Evolutionary conservation across 37 sponge, comb jelly and placozoan species (phyloP), one percentile per base, ranked within the genome.

Genomic region (Ianthella basta): DNA sequence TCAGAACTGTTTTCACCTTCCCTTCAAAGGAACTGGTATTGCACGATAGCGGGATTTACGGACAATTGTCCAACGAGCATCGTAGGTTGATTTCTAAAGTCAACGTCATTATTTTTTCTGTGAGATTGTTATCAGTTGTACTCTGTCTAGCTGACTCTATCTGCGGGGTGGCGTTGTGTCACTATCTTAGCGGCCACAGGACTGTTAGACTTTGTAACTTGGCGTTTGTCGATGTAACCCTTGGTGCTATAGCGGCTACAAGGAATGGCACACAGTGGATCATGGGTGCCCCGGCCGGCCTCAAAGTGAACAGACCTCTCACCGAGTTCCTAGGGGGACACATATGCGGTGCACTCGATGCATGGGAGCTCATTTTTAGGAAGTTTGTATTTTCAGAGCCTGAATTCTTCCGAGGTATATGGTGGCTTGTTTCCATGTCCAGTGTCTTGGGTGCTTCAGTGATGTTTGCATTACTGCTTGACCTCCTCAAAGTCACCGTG

Each of bases 261-360:
- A 75, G 37, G 54, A 41, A 75, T 18, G 54, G 78, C 14, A 41
- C 53, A 1, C 19, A 59, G 39, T 95, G 96, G 96, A 64, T 92
- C 15, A 92, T 85, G 91, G 94, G 86, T 20, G 80, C 60, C 14
- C 96, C 96, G 13, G 91, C 73, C 15, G 96, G 96, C 2, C 73
- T 95, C 25, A 95, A 95, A 72, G 87, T 95, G 32, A 95, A 95
- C 83, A 85, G 67, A 0, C 88, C 86, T 24, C 86, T 95, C 59
- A 64, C 61, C 55, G 56, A 75, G 20, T 95, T 90, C 82, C 60
- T 95, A 0, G 91, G 86, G 0, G 37, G 37, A n/a, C 64, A 57
- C 16, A 83, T 89, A 24, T 64, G 85, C 2, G 53, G 19, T 23
- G 60, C 86, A 3, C 73, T 88, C 14, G 27, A 83, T 21, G 53